Percentiles rank a stretch among this genome's conserved stretches.
phyloP scores from a whole-genome alignment of 2,888 invertebrate species.

The Caradrina clavipalpis region DNA sequence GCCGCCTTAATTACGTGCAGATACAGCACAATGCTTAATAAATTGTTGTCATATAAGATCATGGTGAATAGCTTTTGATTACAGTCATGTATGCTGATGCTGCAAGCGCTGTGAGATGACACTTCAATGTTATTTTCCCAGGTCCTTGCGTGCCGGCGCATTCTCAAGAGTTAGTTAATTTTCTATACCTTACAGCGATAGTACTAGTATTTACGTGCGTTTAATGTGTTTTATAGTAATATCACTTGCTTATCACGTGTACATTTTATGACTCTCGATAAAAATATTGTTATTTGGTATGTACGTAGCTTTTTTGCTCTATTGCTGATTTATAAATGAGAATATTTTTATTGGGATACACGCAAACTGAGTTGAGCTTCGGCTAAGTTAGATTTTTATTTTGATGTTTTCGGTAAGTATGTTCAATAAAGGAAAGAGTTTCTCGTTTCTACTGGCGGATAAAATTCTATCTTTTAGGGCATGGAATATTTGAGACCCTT shows the following conservation, averaged over 20 bases:
- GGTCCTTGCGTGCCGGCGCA: constrained; percentile 17
- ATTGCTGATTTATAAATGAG: constrained; percentile 18
- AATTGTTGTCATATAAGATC: constrained; percentile 63
- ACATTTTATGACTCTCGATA: constrained; percentile 51
- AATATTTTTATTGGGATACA: not conserved
- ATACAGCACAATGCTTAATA: constrained; percentile 70
- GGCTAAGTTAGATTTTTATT: not conserved
- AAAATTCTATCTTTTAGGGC: not conserved
- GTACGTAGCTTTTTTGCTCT: constrained; percentile 31
- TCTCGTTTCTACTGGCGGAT: not conserved
- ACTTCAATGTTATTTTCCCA: constrained; percentile 37
- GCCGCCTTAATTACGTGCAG: constrained; percentile 68
- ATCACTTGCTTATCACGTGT: constrained; percentile 56
- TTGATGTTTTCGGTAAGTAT: not conserved
- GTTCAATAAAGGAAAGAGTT: not conserved
- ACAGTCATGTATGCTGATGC: constrained; percentile 26
- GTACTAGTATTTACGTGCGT: constrained; percentile 10
- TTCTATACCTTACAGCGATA: constrained; percentile 31
- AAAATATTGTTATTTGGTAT: constrained; percentile 35
- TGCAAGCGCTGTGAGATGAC: constrained; percentile 19
- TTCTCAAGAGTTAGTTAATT: constrained; percentile 35
- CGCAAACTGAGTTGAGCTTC: not conserved
- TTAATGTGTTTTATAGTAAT: constrained; percentile 48
- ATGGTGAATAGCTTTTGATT: constrained; percentile 55
- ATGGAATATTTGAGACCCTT: not conserved